Evolutionary conservation across 2,113 vertebrate species (phyloP).

Genomic region (Melanocharis versteri): DNA sequence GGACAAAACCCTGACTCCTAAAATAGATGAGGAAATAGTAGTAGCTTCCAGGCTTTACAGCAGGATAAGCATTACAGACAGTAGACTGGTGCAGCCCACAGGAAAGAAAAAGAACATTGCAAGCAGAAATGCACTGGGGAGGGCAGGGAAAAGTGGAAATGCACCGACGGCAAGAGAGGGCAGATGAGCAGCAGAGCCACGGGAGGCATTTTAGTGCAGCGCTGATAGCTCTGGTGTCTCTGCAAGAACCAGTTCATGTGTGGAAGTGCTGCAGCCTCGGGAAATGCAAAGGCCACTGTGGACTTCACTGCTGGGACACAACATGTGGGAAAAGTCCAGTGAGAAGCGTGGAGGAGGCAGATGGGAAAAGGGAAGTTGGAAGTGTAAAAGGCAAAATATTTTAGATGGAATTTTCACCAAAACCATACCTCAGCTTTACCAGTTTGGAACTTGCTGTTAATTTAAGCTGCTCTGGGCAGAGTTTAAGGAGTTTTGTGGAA

Average conservation of each 20-base stretch:
- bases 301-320: background rate
- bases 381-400: background rate
- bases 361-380: background rate
- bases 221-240: background rate
- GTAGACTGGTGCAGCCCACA: background rate
- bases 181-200: background rate
- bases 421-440: background rate
- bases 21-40: constrained; percentile 57
- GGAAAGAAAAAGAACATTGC: background rate
- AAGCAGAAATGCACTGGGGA: background rate
- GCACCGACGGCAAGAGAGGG: background rate
- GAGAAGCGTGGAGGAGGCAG: background rate
- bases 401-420: background rate
- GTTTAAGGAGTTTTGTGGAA: background rate
- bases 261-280: background rate
- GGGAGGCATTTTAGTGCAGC: background rate
- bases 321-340: background rate
- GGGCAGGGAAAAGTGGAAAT: background rate
- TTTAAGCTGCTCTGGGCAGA: background rate
- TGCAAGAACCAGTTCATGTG: background rate
- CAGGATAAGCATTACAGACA: background rate
- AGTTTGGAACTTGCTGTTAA: background rate
- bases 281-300: background rate
- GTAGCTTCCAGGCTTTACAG: constrained; percentile 32
- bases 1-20: constrained; percentile 10